phyloP scores from a whole-genome alignment of 1,140 invertebrate species.

The Asobara japonica region DNA sequence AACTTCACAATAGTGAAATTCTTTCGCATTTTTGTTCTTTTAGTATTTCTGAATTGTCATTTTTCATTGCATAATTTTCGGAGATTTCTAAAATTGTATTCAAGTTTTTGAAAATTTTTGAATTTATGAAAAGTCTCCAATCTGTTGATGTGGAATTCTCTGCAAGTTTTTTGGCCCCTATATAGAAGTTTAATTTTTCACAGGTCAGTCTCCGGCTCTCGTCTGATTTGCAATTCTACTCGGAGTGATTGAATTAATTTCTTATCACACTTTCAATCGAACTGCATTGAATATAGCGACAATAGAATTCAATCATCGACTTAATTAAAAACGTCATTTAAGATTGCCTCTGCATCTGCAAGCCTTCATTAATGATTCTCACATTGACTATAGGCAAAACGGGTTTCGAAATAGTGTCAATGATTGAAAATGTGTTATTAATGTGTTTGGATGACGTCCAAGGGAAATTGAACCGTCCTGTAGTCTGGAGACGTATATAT shows the following conservation, averaged over 20 bases:
- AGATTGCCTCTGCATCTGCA: neutral
- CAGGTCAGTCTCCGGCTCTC: neutral
- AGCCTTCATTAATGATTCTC: neutral
- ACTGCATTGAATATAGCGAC: neutral
- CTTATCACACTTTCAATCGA: too few species aligned
- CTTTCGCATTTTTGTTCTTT: too few species aligned
- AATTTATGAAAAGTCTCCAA: too few species aligned
- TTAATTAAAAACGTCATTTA: constrained; percentile 11
- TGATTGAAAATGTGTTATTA: constrained; percentile 19
- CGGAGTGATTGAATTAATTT: neutral
- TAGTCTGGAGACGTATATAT: too few species aligned
- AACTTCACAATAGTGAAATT: too few species aligned
- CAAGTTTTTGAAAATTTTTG: too few species aligned
- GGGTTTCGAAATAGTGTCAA: neutral
- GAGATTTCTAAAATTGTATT: too few species aligned
- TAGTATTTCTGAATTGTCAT: too few species aligned
- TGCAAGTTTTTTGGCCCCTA: too few species aligned
- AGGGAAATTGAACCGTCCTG: constrained; percentile 36
- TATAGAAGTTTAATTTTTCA: too few species aligned
- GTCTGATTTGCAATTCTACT: neutral
- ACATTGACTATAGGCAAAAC: neutral
- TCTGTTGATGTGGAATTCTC: too few species aligned
- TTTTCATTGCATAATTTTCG: too few species aligned
- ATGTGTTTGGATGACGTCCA: constrained; percentile 35
- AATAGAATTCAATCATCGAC: neutral